Evolutionary conservation across 2,113 vertebrate species (phyloP).

Genomic region (Dinomys branickii): DNA sequence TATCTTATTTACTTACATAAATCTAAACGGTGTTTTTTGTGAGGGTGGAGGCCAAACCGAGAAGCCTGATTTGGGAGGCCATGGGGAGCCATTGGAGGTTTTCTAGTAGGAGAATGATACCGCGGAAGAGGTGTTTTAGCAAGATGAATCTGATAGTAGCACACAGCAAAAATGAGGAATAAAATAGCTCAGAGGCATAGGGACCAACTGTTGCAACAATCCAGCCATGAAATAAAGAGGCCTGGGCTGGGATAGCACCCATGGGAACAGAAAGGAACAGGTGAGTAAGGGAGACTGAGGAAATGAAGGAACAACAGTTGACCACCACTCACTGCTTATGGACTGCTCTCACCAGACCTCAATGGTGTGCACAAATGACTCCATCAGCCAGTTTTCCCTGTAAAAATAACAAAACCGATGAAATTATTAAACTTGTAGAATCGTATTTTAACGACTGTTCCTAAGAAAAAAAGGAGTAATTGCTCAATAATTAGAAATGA

Average conservation of each 20-base stretch:
- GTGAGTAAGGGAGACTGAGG: neutral
- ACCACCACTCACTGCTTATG: neutral
- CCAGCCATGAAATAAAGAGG: conserved; percentile 40
- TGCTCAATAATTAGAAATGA: conserved; percentile 16
- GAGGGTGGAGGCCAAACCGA: neutral
- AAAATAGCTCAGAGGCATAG: conserved; percentile 52
- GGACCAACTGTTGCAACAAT: conserved; percentile 29
- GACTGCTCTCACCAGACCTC: neutral
- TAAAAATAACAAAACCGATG: neutral
- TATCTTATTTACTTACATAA: conserved; percentile 19
- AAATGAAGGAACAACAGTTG: neutral
- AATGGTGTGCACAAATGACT: accelerated
- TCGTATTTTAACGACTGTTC: neutral
- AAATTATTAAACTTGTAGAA: neutral
- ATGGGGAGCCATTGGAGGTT: neutral
- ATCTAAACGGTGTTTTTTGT: conserved; percentile 29
- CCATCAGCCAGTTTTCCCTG: neutral
- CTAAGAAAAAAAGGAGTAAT: neutral
- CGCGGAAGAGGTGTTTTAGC: neutral
- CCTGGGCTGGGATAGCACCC: neutral
- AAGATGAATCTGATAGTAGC: conserved; percentile 42
- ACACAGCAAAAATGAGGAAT: conserved; percentile 36
- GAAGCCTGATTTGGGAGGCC: conserved; percentile 45
- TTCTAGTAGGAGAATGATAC: neutral
- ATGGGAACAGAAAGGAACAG: neutral